Percentiles rank a stretch among this genome's conserved stretches.
Conservation (phyloP, 2,888 invertebrate genomes). For the Agrenia bidenticulata region DNA sequence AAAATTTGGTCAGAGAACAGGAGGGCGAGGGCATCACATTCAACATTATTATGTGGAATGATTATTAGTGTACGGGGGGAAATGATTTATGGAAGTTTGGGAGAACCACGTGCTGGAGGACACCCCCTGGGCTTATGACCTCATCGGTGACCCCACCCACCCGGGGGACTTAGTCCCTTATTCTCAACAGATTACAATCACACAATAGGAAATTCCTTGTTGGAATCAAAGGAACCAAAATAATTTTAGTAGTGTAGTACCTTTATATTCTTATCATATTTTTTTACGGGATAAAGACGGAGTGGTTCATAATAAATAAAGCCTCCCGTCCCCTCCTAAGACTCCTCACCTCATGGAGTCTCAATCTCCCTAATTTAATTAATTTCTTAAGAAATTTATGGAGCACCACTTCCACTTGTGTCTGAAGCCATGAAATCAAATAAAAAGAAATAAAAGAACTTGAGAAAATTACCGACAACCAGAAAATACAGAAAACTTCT, state of each 20-base stretch:
- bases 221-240: conserved; percentile 15
- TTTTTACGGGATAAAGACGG: too few relatives aligned
- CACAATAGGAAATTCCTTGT: conserved; percentile 28
- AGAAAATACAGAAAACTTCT: conserved; percentile 17
- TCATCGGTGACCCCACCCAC: conserved; percentile 40
- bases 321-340: background rate
- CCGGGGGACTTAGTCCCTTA: conserved; percentile 34
- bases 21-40: background rate
- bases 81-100: conserved; percentile 51
- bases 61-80: conserved; percentile 23
- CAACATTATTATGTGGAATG: conserved; percentile 8
- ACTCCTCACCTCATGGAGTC: conserved; percentile 25
- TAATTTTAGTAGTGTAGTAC: conserved; percentile 1
- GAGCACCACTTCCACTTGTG: conserved; percentile 13
- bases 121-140: conserved; percentile 50
- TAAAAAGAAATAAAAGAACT: conserved; percentile 23
- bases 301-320: too few relatives aligned
- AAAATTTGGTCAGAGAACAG: background rate
- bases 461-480: conserved; percentile 17
- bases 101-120: conserved; percentile 50
- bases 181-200: conserved; percentile 20
- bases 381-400: conserved; percentile 43
- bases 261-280: too few relatives aligned
- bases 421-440: conserved; percentile 34
- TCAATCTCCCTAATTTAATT: conserved; percentile 52